Percentiles rank a stretch among this genome's conserved stretches.
These are phyloP conservation scores for Timema cristinae DNA, from an alignment of 2,888 invertebrate species.

Conservation along the genomic window DNA sequence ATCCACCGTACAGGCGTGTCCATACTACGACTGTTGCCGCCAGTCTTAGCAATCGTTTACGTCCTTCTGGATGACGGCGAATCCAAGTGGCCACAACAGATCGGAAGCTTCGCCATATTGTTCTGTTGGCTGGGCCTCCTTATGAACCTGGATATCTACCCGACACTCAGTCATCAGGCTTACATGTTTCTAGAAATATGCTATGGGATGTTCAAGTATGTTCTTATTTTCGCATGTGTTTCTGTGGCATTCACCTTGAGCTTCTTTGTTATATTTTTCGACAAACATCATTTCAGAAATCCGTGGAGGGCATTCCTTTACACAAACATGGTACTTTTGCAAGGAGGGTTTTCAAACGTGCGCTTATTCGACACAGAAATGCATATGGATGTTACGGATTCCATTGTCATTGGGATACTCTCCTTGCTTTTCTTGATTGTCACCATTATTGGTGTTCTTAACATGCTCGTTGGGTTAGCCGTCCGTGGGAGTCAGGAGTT, in stretches of 20 bases:
- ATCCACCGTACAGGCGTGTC: background rate
- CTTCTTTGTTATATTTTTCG: constrained; percentile 1
- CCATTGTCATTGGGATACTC: constrained; percentile 9
- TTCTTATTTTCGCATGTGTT: constrained; percentile 2
- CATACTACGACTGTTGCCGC: background rate
- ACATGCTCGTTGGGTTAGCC: constrained; percentile 11
- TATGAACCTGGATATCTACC: constrained; percentile 5
- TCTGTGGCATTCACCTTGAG: constrained; percentile 2
- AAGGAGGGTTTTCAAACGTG: constrained; percentile 5
- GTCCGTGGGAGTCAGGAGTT: constrained; percentile 8
- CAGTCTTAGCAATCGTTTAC: constrained; percentile 3
- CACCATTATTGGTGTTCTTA: constrained; percentile 7
- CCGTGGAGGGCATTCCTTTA: constrained; percentile 6
- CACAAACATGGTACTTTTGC: constrained; percentile 1
- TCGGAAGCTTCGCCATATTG: constrained; percentile 2
- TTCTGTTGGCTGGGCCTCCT: background rate
- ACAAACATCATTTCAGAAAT: background rate
- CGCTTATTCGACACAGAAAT: background rate
- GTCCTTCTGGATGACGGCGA: constrained; percentile 6
- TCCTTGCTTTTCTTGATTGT: background rate
- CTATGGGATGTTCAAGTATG: constrained; percentile 12
- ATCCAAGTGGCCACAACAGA: constrained; percentile 6
- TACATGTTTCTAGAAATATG: constrained; percentile 12
- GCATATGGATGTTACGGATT: background rate
- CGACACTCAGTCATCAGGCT: constrained; percentile 10